These are phyloP conservation scores for Ornithoptera alexandrae DNA, from an alignment of 2,888 invertebrate species.

Conservation along the genomic window DNA sequence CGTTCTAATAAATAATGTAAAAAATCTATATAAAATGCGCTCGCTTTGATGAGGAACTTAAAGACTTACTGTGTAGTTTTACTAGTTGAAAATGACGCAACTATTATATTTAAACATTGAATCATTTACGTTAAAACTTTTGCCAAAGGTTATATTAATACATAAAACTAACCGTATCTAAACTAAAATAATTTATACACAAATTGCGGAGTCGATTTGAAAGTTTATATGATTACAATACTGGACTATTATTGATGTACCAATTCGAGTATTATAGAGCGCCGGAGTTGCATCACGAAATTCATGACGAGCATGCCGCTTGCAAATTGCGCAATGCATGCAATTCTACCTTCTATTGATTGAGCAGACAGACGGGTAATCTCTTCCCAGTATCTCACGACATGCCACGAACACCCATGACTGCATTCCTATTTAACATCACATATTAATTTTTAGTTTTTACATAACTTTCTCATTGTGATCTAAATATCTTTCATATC, in stretches of 20 bases:
- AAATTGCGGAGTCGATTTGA: not conserved
- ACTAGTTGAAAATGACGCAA: no score
- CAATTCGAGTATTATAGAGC: slow-evolving; percentile 55
- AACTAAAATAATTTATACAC: not conserved
- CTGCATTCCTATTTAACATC: slow-evolving; percentile 42
- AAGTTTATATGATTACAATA: slow-evolving; percentile 53
- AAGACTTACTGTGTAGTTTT: not conserved
- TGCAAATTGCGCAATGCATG: slow-evolving; percentile 69
- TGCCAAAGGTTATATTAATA: not conserved
- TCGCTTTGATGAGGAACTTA: not conserved
- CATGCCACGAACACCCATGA: slow-evolving; percentile 47
- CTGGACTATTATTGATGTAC: slow-evolving; percentile 48
- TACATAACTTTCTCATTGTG: not conserved
- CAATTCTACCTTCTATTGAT: slow-evolving; percentile 27
- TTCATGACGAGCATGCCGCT: slow-evolving; percentile 44
- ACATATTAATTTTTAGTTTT: no score
- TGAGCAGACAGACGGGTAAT: slow-evolving; percentile 42
- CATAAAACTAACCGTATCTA: not conserved
- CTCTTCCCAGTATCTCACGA: slow-evolving; percentile 67
- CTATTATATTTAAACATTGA: no score
- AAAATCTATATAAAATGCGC: slow-evolving; percentile 16
- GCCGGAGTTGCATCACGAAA: slow-evolving; percentile 56
- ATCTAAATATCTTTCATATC: slow-evolving; percentile 12
- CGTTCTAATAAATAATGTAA: slow-evolving; percentile 33
- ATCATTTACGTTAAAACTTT: no score